These are phyloP conservation scores for Characodon lateralis DNA, from an alignment of 2,797 vertebrate species.

Conservation along the genomic window DNA sequence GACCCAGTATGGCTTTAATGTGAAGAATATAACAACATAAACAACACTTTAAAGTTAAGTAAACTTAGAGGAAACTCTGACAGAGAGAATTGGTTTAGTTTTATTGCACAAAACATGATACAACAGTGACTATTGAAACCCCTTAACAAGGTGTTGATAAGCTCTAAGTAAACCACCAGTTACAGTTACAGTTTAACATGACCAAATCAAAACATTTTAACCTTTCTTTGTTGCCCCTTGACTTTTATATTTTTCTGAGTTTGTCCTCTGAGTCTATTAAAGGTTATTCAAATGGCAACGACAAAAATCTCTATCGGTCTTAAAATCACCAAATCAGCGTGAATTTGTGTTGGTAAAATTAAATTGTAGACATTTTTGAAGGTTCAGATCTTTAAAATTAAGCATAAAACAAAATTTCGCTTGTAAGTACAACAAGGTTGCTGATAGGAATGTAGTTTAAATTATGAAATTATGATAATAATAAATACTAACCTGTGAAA, in stretches of 20 bases:
- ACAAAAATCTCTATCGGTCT: not conserved
- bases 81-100: not conserved
- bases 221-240: not conserved
- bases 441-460: not conserved
- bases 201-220: not conserved
- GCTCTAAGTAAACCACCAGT: not conserved
- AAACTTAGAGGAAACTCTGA: not conserved
- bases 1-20: not conserved
- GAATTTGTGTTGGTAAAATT: not conserved
- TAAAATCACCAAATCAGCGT: not conserved
- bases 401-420: not conserved
- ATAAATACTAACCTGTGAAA: slow-evolving; percentile 37
- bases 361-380: not conserved
- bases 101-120: not conserved
- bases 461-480: not conserved
- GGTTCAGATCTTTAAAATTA: not conserved
- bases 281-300: not conserved
- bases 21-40: not conserved
- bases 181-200: not conserved
- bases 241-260: not conserved
- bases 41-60: not conserved
- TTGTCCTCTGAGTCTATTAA: not conserved
- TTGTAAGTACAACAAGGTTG: not conserved
- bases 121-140: not conserved
- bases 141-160: not conserved